phyloP scores from a whole-genome alignment of 2,888 invertebrate species.

The Trachelus stipa region DNA sequence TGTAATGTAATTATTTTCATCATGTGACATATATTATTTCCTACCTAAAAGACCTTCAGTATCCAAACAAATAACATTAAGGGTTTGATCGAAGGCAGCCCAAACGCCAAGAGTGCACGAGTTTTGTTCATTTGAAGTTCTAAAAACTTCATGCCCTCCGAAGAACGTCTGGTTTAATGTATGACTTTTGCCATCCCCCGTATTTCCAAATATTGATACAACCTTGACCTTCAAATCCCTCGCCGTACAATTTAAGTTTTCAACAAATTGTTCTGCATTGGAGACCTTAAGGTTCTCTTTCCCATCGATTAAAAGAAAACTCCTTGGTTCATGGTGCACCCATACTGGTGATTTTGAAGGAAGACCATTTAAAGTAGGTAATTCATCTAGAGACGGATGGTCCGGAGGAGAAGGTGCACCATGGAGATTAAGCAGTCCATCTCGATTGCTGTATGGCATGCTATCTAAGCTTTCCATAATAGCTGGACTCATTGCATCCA shows the following conservation, averaged over 20 bases:
- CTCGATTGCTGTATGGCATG: slow-evolving; percentile 32
- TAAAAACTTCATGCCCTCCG: slow-evolving; percentile 72
- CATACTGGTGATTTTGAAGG: slow-evolving; percentile 15
- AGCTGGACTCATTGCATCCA: slow-evolving; percentile 49
- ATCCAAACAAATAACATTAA: slow-evolving; percentile 79
- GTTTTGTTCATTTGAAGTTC: slow-evolving; percentile 75
- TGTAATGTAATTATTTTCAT: slow-evolving; percentile 2
- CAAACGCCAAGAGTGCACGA: slow-evolving; percentile 84
- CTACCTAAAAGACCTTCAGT: slow-evolving; percentile 83
- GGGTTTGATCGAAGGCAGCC: slow-evolving; percentile 77
- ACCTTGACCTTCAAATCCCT: slow-evolving; percentile 76
- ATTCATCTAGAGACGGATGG: slow-evolving; percentile 36
- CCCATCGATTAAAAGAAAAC: slow-evolving; percentile 74
- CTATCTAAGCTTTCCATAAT: slow-evolving; percentile 62
- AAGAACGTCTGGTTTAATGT: slow-evolving; percentile 80
- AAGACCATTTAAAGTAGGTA: slow-evolving; percentile 24
- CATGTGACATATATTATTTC: slow-evolving; percentile 41
- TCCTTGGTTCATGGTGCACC: slow-evolving; percentile 47
- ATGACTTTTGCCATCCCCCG: slow-evolving; percentile 85
- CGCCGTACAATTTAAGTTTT: slow-evolving; percentile 67
- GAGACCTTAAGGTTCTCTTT: slow-evolving; percentile 73
- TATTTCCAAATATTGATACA: slow-evolving; percentile 86
- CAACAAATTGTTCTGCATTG: slow-evolving; percentile 70
- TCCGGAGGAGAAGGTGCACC: slow-evolving; percentile 16
- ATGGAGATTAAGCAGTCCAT: slow-evolving; percentile 25